Base-by-base conservation (phyloP, 2,888 invertebrate species). In the Leucophenga montana region DNA sequence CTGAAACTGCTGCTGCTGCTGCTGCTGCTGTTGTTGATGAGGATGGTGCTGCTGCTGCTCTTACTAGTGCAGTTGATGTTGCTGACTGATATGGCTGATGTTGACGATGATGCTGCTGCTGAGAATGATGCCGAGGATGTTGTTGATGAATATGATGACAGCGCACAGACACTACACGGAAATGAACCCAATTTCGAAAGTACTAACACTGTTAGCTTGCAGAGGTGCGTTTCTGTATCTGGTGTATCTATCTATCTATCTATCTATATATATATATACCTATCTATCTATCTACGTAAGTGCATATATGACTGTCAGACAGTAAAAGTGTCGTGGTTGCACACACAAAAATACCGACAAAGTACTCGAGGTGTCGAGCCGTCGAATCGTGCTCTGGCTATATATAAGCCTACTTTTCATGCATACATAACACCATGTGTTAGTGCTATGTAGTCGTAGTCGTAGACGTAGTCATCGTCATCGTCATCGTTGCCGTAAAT, bases 131-230 rank as follows among this genome's bases (percentile, higher is more conserved):
- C 22, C 62, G 20, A 44, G 13, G 39, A 66, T 54, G 66, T 66
- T 66, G 50, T 33, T 66, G 66, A 53, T 66, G 66, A 33, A 53
- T 50, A 33, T 53, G 66, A 33, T 31, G 53, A 66, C 66, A 66
- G 53, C 66, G 33, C 33, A 53, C 33, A 33, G 33, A 53, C 66
- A 53, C 66, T 54, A 53, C 66, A 53, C 33, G 33, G 62, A 48
- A 64, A 64, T 48, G 62, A 64, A 64, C 62, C 62, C 62, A 64
- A 64, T 64, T 64, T 46, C 27, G 11, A 61, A 61, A 61, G 61
- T 61, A 64, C 62, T 46, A 22, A 64, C 61, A 61, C 44, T 61
- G 39, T 61, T 18, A 61, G 61, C 5, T 44, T 39, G 61, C 61
- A 16, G 39, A 44, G 61, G 39, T 61, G 61, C 16, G 44, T 27